Base-by-base conservation (phyloP, 2,113 vertebrate species). In the Lophochroa leadbeateri region DNA sequence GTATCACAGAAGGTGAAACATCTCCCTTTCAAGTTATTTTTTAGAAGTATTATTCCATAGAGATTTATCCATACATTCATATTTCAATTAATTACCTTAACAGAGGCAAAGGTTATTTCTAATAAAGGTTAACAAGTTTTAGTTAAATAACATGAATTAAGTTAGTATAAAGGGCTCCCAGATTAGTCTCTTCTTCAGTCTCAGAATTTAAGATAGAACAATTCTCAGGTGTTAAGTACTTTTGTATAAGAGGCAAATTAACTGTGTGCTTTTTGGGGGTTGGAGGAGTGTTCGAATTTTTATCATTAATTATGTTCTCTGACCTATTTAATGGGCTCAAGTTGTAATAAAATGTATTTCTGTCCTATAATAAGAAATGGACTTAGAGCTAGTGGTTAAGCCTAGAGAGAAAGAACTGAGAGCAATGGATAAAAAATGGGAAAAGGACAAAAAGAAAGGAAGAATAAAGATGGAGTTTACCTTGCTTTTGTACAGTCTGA, bases 41-140 rank as follows among this genome's bases (percentile, higher is more conserved):
- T n/a, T 1, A 7, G 52, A 84, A n/a, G 5, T 53, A 41, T 39
- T 55, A 60, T 71, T 86, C 76, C 20, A 5, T 11, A 25, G 39
- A 81, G 43, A 28, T 60, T 86, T 88, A 78, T 31, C 21, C 37
- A 44, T 35, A 33, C 14, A 75, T 86, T 94, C 47, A n/a, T 60
- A 60, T 86, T 94, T 93, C 71, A 94, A 88, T 90, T 96, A 96
- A 79, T 70, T 90, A 63, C 77, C 49, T 67, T 96, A 94, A 78
- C 28, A 78, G 55, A 93, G 63, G 37, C n/a, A 85, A 90, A 93
- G 53, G 33, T 81, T 93, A 92, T 92, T 90, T 33, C 20, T 68
- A 76, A 90, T 60, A 77, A 70, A 72, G 33, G 25, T 72, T 80
- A 91, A 67, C 53, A 95, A 23, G 28, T 95, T 91, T 82, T 83